Conservation (phyloP, 2,797 vertebrate genomes). For the Numenius phaeopus region DNA sequence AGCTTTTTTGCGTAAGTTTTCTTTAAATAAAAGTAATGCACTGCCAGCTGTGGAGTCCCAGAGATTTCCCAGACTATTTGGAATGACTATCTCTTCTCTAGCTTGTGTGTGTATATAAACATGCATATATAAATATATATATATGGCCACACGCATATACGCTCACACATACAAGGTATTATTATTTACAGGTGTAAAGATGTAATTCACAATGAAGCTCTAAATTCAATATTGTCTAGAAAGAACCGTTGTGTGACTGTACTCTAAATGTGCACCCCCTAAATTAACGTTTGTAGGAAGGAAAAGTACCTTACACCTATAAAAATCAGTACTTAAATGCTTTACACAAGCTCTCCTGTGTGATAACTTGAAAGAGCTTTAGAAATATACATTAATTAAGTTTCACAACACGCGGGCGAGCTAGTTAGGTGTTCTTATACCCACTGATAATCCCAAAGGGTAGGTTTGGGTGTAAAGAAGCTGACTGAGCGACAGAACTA, state of each 20-base stretch:
- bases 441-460: conserved; percentile 21
- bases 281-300: neutral
- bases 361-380: neutral
- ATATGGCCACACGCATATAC: neutral
- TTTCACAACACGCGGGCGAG: neutral
- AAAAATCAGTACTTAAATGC: neutral
- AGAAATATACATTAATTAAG: neutral
- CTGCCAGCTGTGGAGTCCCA: neutral
- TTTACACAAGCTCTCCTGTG: neutral
- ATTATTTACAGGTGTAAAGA: conserved; percentile 41
- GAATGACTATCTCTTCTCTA: neutral
- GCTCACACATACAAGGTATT: neutral
- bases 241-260: neutral
- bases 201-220: neutral
- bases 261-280: neutral
- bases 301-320: neutral
- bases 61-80: conserved; percentile 40
- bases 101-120: conserved; percentile 6
- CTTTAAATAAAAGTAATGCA: conserved; percentile 48
- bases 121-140: conserved; percentile 1
- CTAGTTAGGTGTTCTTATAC: neutral
- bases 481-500: neutral
- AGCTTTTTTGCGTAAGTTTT: neutral
- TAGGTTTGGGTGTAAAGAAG: neutral
- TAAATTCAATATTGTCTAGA: neutral